Conservation (phyloP, 2,797 vertebrate species). For the Rhinichthys osculus region DNA sequence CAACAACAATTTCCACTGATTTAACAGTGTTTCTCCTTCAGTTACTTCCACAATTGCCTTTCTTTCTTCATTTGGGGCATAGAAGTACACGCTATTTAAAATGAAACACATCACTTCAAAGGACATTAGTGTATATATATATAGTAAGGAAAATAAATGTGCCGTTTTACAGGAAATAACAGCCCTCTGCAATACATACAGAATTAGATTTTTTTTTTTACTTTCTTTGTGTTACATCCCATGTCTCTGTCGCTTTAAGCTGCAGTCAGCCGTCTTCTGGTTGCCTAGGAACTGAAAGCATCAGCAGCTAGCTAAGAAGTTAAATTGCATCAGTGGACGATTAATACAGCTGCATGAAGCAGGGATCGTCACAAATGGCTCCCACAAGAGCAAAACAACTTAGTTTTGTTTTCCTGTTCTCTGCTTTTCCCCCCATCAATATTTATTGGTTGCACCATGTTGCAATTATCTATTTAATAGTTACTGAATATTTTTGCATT, state of each 20-base stretch:
- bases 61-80: background rate
- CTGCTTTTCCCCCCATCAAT: background rate
- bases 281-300: slow-evolving; percentile 82
- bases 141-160: background rate
- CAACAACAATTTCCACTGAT: background rate
- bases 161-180: background rate
- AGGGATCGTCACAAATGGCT: slow-evolving; percentile 60
- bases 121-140: background rate
- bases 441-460: slow-evolving; percentile 20
- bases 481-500: background rate
- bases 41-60: background rate
- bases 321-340: slow-evolving; percentile 78
- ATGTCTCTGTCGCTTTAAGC: slow-evolving; percentile 73
- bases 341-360: slow-evolving; percentile 73
- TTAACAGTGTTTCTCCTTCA: background rate
- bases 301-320: slow-evolving; percentile 75
- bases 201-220: slow-evolving; percentile 26
- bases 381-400: slow-evolving; percentile 48
- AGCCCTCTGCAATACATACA: background rate
- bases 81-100: background rate
- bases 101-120: background rate
- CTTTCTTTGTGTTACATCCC: slow-evolving; percentile 50
- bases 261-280: slow-evolving; percentile 64
- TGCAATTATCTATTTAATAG: slow-evolving; percentile 1
- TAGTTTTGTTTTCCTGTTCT: slow-evolving; percentile 17